Conservation (phyloP, 1,140 invertebrate species). For the Tetramorium alpestre region DNA sequence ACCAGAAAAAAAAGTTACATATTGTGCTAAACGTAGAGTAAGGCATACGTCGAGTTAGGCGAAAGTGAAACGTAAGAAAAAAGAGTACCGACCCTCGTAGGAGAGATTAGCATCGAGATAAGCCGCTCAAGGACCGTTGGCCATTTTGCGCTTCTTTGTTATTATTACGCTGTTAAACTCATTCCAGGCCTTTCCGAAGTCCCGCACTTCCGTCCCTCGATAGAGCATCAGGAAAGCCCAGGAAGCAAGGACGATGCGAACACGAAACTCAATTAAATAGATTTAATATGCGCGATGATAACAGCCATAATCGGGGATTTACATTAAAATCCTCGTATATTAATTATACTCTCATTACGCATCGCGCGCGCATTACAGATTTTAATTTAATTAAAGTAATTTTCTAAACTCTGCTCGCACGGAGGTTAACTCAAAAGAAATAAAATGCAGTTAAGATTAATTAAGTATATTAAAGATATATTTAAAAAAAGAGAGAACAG, state of each 20-base stretch:
- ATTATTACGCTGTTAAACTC: constrained; percentile 66
- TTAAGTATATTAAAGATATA: constrained; percentile 46
- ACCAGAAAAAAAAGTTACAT: constrained; percentile 78
- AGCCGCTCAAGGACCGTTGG: constrained; percentile 76
- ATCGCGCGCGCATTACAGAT: constrained; percentile 12
- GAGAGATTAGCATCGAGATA: constrained; percentile 79
- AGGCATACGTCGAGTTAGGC: constrained; percentile 81
- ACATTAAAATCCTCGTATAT: constrained; percentile 5
- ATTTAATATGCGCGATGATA: constrained; percentile 30
- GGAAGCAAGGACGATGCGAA: constrained; percentile 63
- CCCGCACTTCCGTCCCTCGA: constrained; percentile 47
- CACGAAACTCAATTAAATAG: background rate
- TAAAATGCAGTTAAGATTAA: constrained; percentile 41
- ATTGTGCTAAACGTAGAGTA: constrained; percentile 82
- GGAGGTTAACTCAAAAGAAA: background rate
- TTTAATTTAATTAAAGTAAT: constrained; percentile 53
- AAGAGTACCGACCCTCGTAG: constrained; percentile 78
- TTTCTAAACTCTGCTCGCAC: background rate
- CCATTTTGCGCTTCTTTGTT: constrained; percentile 74
- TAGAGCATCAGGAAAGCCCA: constrained; percentile 46
- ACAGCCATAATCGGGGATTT: constrained; percentile 38
- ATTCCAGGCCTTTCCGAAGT: constrained; percentile 60
- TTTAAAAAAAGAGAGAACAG: background rate
- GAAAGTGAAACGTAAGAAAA: constrained; percentile 74
- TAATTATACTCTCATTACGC: constrained; percentile 46